Evolutionary conservation across 2,888 invertebrate genomes (phyloP), one percentile per base, ranked within the genome.

Genomic region (Meghimatium bilineatum): DNA sequence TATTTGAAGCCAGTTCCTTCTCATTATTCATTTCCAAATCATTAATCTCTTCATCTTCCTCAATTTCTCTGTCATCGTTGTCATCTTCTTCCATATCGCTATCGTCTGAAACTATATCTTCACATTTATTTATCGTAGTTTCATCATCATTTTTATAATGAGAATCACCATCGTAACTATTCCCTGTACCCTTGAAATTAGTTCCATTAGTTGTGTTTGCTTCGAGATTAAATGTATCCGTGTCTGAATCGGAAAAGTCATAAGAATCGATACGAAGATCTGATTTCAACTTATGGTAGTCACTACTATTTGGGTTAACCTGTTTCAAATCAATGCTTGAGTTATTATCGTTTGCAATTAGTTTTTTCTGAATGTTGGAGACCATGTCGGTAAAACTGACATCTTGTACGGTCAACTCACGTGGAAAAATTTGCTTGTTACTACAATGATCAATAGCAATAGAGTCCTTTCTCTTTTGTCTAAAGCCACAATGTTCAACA

Each of bases 401-500:
- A 3, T 72, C 44, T 1, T n/a, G 1, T 2, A 17, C 26, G 0
- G 1, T 72, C 5, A 14, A 23, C 6, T 29, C 29, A 0, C 2
- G 1, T 72, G 12, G 17, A 72, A 29, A 12, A 10, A 49, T 10
- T 14, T 72, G 26, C 14, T n/a, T 20, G 44, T 38, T 0, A 5
- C 69, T 52, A 52, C 79, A 80, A 63, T 80, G 67, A 69, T 44
- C 44, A 44, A 44, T 44, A 12, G 12, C 12, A 44, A 44, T 77
- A 3, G 56, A n/a, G n/a, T 34, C 63, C 0, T n/a, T n/a, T 32
- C 34, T 63, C 32, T 63, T 77, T 14, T 77, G 77, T 26, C 38
- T 34, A 38, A 77, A 77, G n/a, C 77, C 63, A 63, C 80, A 72
- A 20, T 80, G 71, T 56, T 80, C 80, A 12, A 69, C 80, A 56